Evolutionary conservation across 2,888 invertebrate genomes (phyloP), one percentile per base, ranked within the genome.

Genomic region (Ennomos erosarius): DNA sequence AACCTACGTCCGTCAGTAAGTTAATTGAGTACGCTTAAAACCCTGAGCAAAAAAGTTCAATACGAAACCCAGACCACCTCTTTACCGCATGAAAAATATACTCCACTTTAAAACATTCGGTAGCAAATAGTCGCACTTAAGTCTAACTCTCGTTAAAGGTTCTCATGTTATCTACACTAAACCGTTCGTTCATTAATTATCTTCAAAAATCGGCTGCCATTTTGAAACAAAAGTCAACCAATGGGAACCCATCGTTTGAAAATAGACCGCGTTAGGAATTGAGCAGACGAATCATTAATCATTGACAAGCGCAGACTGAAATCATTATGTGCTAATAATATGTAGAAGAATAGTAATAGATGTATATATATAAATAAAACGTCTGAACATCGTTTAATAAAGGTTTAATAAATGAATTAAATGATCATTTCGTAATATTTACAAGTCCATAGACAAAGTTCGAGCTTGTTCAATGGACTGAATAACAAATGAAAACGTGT

Each of bases 131-230:
- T 79, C 75, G 76, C 82, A 83, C 86, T 87, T 84, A 46, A 83
- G 50, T 71, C 67, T 70, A 74, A 72, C 74, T 75, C 73, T 78
- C 71, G 72, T 79, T 73, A 78, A 79, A 72, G 69, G 55, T 71
- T 74, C 76, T 81, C 71, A 70, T 75, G 77, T 81, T 85, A 86
- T 85, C 85, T 84, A 76, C 76, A 80, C 72, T 72, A 82, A 78
- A 82, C 78, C 70, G 72, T 70, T 79, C 70, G 70, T 74, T 82
- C 87, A 89, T 90, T 84, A 87, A 85, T 90, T 83, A 88, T 86
- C 81, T 84, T 85, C 82, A 78, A 85, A 87, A 82, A 82, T 88
- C 77, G 82, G 81, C 85, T 86, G 83, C 88, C 88, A 89, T 88
- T 84, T 84, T 83, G 82, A 77, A 87, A 87, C 73, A 78, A 86